Evolutionary conservation across 2,888 invertebrate genomes (phyloP), one percentile per base, ranked within the genome.

Genomic region (Abrostola triplasia): DNA sequence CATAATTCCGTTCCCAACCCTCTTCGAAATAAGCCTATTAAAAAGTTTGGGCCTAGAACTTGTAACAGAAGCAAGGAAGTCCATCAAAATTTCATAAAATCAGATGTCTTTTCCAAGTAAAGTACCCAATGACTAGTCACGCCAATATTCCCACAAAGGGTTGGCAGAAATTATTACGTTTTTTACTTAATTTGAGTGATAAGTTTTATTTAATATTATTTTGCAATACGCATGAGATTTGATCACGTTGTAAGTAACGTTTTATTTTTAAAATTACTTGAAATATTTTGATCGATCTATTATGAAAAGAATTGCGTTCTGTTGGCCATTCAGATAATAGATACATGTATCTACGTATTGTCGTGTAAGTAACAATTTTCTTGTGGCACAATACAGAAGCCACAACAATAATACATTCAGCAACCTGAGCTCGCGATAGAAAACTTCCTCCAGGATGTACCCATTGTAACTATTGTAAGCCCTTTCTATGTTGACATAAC

Each of bases 401-500:
- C 36, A 48, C 49, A 51, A 60, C 59, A 75, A 59, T 60, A 65
- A 65, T 70, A 57, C 49, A 70, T 61, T 68, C 59, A 48, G 49
- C 13, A 70, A 74, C 54, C 59, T 60, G 36, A 64, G 67, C 57
- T 49, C 41, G 67, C 70, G 64, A 71, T 69, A 55, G 52, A 67
- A 69, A 80, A 77, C 56, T 74, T 77, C 50, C 65, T 60, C 53
- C 63, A 63, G 62, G 55, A 64, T 73, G 54, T 67, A 71, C 71
- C 69, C 60, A 64, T 62, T 75, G 65, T 73, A 68, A 76, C 69
- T 59, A 64, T 62, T 75, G 65, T 73, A 68, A 76, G 67, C 63
- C 71, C 59, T 76, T 70, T 76, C 67, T 67, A 55, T 70, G 74
- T 76, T 73, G 76, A 73, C 71, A 60, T 64, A 74, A 80, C 64